Base-by-base conservation (phyloP, 2,797 vertebrate genomes). In the Sternarchorhynchus goeldii region DNA sequence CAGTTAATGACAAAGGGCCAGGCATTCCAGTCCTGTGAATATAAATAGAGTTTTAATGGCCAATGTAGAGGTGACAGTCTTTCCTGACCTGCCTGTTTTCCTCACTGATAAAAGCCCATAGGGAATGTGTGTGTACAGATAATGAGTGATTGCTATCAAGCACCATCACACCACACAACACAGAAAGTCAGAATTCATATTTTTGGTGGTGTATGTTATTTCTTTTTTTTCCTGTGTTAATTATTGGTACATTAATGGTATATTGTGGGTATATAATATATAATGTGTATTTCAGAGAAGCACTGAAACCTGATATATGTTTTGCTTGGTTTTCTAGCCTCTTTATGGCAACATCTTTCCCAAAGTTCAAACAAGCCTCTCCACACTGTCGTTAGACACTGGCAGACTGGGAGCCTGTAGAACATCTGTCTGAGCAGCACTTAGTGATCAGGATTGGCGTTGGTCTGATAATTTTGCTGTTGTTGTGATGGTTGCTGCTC, bases 1-100 rank as follows among this genome's bases (percentile, higher is more conserved):
- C 81, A 69, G 39, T 12, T 25, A 77, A 78, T n/a, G 5, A 78
- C 76, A 90, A 90, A 89, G 87, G 89, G 87, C 84, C 83, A 0
- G 39, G 63, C 86, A 84, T 88, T 87, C 84, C 73, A 74, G 36
- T 60, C 64, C 45, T 36, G 53, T 4, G 8, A 75, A 75, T 79
- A 82, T 73, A 82, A 87, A 88, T 83, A 85, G 55, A 71, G 84
- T 64, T 72, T 45, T 64, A 65, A 85, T 77, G 81, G 85, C 83
- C 73, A 67, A 12, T 16, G 36, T 34, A 66, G 73, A 80, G 82
- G 83, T 32, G 3, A 10, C 83, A 79, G 17, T 71, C 17, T 62
- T 68, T 55, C 75, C 56, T 21, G 3, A 57, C 56, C 34, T 50
- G 20, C 25, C 69, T 56, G 39, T 32, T 78, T 76, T 58, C 63